Evolutionary conservation across 2,888 invertebrate species (phyloP).

Genomic region (Panzeria rudis): DNA sequence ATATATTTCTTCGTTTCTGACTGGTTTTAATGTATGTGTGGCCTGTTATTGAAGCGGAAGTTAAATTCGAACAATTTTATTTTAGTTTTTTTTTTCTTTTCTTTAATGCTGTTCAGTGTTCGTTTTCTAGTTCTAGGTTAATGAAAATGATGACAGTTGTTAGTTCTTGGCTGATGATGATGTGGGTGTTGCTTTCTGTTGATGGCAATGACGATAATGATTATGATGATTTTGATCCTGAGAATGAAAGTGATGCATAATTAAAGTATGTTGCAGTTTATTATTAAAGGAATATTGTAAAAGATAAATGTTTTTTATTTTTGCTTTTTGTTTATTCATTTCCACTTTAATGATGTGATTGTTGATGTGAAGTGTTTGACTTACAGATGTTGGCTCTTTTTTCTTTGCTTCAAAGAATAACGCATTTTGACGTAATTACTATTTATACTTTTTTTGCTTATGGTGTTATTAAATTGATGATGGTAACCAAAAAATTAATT

Average conservation of each 20-base stretch:
- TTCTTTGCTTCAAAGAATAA: slow-evolving; percentile 15
- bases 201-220: slow-evolving; percentile 48
- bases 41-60: slow-evolving; percentile 67
- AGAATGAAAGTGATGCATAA: slow-evolving; percentile 71
- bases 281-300: slow-evolving; percentile 55
- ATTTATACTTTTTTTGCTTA: slow-evolving; percentile 26
- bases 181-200: slow-evolving; percentile 25
- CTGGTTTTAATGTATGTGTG: slow-evolving; percentile 37
- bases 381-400: slow-evolving; percentile 48
- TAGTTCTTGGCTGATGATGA: slow-evolving; percentile 49
- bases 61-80: slow-evolving; percentile 58
- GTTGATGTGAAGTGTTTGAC: slow-evolving; percentile 50
- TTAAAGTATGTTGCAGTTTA: slow-evolving; percentile 57
- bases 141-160: slow-evolving; percentile 72
- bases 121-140: slow-evolving; percentile 68
- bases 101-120: background rate
- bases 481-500: slow-evolving; percentile 11
- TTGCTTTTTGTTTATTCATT: slow-evolving; percentile 36
- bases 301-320: slow-evolving; percentile 37
- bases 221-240: slow-evolving; percentile 65
- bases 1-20: slow-evolving; percentile 28
- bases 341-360: slow-evolving; percentile 58
- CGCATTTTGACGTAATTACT: slow-evolving; percentile 25
- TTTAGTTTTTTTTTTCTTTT: slow-evolving; percentile 26
- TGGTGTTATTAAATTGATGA: slow-evolving; percentile 1